A percentile compares a stretch with the other conserved stretches of the same genome.
These are phyloP conservation scores for Drosophila paramelanica DNA, from an alignment of 2,888 invertebrate species.

Conservation along the genomic window DNA sequence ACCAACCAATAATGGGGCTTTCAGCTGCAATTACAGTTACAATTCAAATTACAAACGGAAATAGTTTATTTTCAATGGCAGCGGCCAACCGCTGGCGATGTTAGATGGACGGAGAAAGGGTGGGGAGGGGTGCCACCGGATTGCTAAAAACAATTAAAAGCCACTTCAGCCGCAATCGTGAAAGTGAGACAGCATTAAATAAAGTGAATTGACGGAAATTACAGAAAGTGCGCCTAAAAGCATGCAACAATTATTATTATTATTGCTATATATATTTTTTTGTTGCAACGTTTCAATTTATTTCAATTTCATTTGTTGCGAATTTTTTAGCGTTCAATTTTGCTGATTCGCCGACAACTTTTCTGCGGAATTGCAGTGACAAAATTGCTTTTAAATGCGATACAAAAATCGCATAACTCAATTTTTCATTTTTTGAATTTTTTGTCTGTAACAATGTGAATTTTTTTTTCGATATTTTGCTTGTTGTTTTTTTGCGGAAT, in stretches of 20 bases:
- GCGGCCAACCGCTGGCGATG: slow-evolving; percentile 3
- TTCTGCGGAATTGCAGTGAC: too few species aligned
- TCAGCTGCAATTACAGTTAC: slow-evolving; percentile 47
- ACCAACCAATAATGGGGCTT: slow-evolving; percentile 16
- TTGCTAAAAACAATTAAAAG: slow-evolving; percentile 33
- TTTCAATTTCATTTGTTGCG: not conserved
- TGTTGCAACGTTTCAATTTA: slow-evolving; percentile 44
- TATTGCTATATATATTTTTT: slow-evolving; percentile 24
- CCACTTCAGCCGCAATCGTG: slow-evolving; percentile 17
- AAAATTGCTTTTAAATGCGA: slow-evolving; percentile 7
- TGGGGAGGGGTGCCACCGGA: not conserved
- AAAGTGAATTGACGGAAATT: slow-evolving; percentile 42
- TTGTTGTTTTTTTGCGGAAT: not conserved
- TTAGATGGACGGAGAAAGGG: too few species aligned
- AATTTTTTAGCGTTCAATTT: not conserved
- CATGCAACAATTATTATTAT: slow-evolving; percentile 64
- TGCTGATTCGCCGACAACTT: too few species aligned
- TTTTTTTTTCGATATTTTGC: too few species aligned
- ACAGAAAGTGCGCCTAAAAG: slow-evolving; percentile 59
- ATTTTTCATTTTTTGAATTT: not conserved
- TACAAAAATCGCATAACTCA: slow-evolving; percentile 6
- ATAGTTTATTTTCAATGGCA: slow-evolving; percentile 26
- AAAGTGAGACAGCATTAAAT: slow-evolving; percentile 33
- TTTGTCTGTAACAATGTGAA: too few species aligned
- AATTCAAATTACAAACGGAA: slow-evolving; percentile 58